These are phyloP conservation scores for Lipophrys pholis DNA, from an alignment of 2,113 vertebrate species.

Conservation along the genomic window DNA sequence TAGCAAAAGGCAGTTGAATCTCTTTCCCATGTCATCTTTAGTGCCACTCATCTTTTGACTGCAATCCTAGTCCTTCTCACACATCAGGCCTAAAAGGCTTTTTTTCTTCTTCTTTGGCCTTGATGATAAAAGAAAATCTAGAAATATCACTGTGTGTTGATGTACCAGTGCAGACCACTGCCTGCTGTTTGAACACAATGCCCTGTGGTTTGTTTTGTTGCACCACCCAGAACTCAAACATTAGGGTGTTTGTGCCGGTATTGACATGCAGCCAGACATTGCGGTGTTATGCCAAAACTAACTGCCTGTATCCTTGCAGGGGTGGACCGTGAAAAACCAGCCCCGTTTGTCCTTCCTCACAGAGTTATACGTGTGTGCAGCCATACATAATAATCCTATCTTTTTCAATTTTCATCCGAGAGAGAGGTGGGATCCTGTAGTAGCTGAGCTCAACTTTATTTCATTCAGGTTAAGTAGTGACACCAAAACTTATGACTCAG, in stretches of 20 bases:
- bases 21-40: constrained; percentile 28
- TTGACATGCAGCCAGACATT: constrained; percentile 60
- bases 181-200: constrained; percentile 63
- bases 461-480: constrained; percentile 10
- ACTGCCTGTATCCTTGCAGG: constrained; percentile 51
- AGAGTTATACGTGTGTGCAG: neutral
- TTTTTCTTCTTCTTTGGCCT: constrained; percentile 13
- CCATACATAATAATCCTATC: neutral
- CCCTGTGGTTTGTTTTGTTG: constrained; percentile 65
- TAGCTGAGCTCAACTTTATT: constrained; percentile 20
- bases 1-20: constrained; percentile 27
- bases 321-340: constrained; percentile 25
- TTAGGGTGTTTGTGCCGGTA: constrained; percentile 55
- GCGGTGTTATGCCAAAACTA: constrained; percentile 63
- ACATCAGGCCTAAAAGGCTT: constrained; percentile 47
- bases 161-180: constrained; percentile 27
- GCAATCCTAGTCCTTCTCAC: constrained; percentile 28
- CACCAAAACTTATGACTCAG: neutral
- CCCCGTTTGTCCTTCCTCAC: constrained; percentile 48
- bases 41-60: constrained; percentile 51
- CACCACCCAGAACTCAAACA: constrained; percentile 74
- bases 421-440: neutral
- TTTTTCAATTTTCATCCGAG: constrained; percentile 21
- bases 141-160: constrained; percentile 15
- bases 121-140: constrained; percentile 37